phyloP scores from a whole-genome alignment of 1,140 invertebrate genomes.

The Conus betulinus region DNA sequence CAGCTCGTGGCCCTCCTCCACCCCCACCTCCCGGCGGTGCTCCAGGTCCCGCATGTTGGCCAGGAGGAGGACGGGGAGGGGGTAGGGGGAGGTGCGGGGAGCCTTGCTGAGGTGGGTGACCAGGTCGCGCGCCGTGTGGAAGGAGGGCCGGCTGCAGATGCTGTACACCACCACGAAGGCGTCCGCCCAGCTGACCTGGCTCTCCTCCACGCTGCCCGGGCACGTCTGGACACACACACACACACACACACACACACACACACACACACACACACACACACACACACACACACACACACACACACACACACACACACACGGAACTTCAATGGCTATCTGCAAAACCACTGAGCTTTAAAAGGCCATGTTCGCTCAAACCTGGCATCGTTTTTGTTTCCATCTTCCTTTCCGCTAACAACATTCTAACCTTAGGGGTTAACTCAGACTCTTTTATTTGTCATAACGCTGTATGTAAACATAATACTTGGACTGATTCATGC shows the following conservation, averaged over 20 bases:
- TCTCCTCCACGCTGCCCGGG: constrained; percentile 26
- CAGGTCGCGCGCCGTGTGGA: constrained; percentile 84
- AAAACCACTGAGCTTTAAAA: no score
- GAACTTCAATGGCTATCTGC: no score
- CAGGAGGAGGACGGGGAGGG: constrained; percentile 82
- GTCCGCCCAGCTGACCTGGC: constrained; percentile 85
- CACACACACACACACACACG: no score
- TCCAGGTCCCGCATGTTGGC: constrained; percentile 90
- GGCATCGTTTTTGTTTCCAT: no score
- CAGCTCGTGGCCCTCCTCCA: constrained; percentile 87
- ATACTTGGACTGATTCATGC: no score
- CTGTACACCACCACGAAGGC: constrained; percentile 91
- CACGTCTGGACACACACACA: background rate
- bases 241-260: background rate
- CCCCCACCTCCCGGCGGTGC: constrained; percentile 86
- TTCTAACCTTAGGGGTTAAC: no score
- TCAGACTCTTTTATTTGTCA: no score
- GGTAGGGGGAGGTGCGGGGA: constrained; percentile 66
- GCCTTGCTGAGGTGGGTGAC: constrained; percentile 82
- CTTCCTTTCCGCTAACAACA: no score
- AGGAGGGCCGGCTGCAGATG: constrained; percentile 85
- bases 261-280: no score
- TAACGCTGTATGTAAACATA: no score
- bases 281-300: no score
- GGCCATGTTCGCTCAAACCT: no score